Percentiles rank a stretch among this genome's conserved stretches.
Conservation (phyloP, 1,140 invertebrate genomes). For the Leptinotarsa undecemlineata region DNA sequence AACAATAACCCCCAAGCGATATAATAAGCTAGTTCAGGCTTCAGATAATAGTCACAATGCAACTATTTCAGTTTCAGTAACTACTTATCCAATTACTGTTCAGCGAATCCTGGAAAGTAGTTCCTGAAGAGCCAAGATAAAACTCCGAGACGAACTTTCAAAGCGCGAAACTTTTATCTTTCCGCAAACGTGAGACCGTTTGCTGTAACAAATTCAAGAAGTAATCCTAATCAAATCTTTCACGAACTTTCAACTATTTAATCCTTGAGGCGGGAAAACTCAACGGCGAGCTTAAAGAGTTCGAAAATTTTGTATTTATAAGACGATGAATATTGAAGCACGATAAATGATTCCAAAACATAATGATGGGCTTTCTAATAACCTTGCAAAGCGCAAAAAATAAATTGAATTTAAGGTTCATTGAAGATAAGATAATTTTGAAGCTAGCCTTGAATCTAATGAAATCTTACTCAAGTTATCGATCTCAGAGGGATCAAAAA, state of each 20-base stretch:
- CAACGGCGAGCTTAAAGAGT: not conserved
- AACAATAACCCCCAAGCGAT: too few species aligned
- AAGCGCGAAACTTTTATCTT: not conserved
- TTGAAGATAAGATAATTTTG: too few species aligned
- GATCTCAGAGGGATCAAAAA: too few species aligned
- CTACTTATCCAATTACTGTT: not conserved
- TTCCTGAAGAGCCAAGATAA: not conserved
- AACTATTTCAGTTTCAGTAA: not conserved
- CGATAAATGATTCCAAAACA: too few species aligned
- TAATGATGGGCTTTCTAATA: too few species aligned
- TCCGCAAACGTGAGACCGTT: not conserved
- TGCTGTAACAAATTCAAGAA: not conserved
- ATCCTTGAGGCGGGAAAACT: not conserved
- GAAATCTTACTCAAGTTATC: too few species aligned
- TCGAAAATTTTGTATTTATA: too few species aligned
- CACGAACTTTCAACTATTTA: not conserved
- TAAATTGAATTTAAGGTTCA: too few species aligned
- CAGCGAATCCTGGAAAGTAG: not conserved
- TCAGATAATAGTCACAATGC: not conserved
- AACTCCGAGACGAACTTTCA: not conserved
- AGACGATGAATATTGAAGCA: too few species aligned
- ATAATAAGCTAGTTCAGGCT: too few species aligned
- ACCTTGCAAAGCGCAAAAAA: too few species aligned
- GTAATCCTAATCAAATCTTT: conserved; percentile 1
- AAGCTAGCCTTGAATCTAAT: too few species aligned